Conservation (phyloP, 2,888 invertebrate species). For the Microctonus brassicae region DNA sequence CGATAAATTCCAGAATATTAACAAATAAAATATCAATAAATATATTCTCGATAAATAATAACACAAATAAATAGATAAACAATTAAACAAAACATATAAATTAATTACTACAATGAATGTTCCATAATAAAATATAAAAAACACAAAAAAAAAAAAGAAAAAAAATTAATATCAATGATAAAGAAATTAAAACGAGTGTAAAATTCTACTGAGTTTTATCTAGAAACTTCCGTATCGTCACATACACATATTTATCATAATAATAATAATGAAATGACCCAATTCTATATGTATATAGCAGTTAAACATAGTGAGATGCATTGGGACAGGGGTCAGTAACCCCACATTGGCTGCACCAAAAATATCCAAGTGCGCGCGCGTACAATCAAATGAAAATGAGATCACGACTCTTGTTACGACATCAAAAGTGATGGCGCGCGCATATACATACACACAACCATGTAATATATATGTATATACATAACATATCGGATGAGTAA, state of each 20-base stretch:
- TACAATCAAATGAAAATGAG: slow-evolving; percentile 70
- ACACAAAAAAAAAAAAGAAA: too few species aligned
- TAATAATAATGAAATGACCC: slow-evolving; percentile 69
- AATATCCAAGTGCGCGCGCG: slow-evolving; percentile 45
- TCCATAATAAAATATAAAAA: too few species aligned
- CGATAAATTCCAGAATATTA: too few species aligned
- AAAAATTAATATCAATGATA: background rate
- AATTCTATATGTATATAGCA: slow-evolving; percentile 57
- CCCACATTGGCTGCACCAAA: slow-evolving; percentile 50
- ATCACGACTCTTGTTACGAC: slow-evolving; percentile 69
- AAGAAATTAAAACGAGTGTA: background rate
- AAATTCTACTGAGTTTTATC: slow-evolving; percentile 27
- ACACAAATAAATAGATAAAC: too few species aligned
- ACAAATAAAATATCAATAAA: too few species aligned
- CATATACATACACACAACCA: slow-evolving; percentile 31
- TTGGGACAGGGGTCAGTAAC: slow-evolving; percentile 63
- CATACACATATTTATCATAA: slow-evolving; percentile 37
- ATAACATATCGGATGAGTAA: slow-evolving; percentile 33
- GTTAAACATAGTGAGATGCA: slow-evolving; percentile 57
- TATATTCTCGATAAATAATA: too few species aligned
- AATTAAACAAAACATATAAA: background rate
- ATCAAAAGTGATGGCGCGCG: slow-evolving; percentile 64
- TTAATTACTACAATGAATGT: background rate
- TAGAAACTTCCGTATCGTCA: slow-evolving; percentile 35
- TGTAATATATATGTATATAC: background rate